phyloP scores from a whole-genome alignment of 2,113 vertebrate species.

The Scytalopus superciliaris region DNA sequence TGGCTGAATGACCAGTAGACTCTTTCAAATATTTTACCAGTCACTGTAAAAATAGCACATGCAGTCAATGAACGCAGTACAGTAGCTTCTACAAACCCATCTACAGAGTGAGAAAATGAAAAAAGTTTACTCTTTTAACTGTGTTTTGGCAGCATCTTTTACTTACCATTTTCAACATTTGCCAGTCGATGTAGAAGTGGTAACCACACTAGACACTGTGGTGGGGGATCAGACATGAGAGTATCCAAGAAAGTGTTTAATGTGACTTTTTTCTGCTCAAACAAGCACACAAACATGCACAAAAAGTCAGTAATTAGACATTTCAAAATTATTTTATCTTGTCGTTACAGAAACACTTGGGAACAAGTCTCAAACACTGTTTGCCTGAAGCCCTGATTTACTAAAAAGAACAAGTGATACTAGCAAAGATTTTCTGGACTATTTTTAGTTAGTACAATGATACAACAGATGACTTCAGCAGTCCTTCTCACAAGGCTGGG shows the following conservation, averaged over 20 bases:
- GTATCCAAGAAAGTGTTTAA: slow-evolving; percentile 97
- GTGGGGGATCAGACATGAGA: slow-evolving; percentile 95
- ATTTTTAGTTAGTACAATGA: background rate
- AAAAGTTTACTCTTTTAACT: background rate
- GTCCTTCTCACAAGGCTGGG: background rate
- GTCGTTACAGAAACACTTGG: background rate
- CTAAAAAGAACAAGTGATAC: background rate
- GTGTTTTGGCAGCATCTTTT: background rate
- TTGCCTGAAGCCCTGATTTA: background rate
- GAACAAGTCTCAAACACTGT: background rate
- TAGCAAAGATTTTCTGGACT: background rate
- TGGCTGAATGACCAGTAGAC: background rate
- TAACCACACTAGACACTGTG: slow-evolving; percentile 98
- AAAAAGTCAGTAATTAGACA: background rate
- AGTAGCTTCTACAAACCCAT: background rate
- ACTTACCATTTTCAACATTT: slow-evolving; percentile 98
- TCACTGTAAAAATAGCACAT: background rate
- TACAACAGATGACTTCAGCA: background rate
- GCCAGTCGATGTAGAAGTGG: slow-evolving; percentile 96
- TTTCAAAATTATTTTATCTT: background rate
- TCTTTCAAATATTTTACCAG: background rate
- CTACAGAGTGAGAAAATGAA: background rate
- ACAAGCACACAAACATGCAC: slow-evolving; percentile 43
- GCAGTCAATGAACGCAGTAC: background rate
- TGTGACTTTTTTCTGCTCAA: slow-evolving; percentile 92